phyloP scores from a whole-genome alignment of 1,140 invertebrate species.

The Orius insidiosus region DNA sequence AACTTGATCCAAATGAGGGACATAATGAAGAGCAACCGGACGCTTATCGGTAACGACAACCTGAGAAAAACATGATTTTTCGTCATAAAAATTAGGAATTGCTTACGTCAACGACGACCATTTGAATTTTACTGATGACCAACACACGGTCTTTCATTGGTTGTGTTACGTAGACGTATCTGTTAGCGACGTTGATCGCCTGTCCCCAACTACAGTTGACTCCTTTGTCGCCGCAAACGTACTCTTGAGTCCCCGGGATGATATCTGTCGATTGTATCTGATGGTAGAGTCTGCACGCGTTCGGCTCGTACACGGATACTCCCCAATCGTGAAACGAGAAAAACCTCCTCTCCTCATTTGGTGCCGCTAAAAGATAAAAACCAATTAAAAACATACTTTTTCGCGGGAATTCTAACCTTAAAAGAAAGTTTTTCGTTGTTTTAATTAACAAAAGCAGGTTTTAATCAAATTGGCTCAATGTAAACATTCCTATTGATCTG shows the following conservation, averaged over 20 bases:
- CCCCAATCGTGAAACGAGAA: conserved; percentile 64
- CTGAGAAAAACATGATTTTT: conserved; percentile 24
- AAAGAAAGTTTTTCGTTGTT: no score
- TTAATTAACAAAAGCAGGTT: no score
- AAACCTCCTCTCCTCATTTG: conserved; percentile 46
- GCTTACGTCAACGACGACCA: conserved; percentile 50
- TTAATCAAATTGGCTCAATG: no score
- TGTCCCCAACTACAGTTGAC: conserved; percentile 52
- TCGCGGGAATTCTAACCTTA: no score
- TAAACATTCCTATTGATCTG: no score
- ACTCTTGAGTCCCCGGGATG: conserved; percentile 56
- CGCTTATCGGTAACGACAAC: conserved; percentile 56
- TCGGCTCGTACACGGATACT: conserved; percentile 56
- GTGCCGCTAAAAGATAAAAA: conserved; percentile 30
- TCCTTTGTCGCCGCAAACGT: conserved; percentile 49
- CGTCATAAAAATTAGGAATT: background rate
- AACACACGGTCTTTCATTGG: conserved; percentile 51
- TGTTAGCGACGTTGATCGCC: conserved; percentile 52
- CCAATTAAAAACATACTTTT: conserved; percentile 2
- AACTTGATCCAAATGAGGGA: conserved; percentile 56
- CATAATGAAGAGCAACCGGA: conserved; percentile 54
- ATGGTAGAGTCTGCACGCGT: conserved; percentile 51
- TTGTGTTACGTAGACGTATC: conserved; percentile 59
- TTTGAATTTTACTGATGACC: conserved; percentile 52
- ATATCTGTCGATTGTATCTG: conserved; percentile 56